A percentile compares a stretch with the other conserved stretches of the same genome.
Conservation (phyloP, 2,113 vertebrate species). For the Edolisoma coerulescens region DNA sequence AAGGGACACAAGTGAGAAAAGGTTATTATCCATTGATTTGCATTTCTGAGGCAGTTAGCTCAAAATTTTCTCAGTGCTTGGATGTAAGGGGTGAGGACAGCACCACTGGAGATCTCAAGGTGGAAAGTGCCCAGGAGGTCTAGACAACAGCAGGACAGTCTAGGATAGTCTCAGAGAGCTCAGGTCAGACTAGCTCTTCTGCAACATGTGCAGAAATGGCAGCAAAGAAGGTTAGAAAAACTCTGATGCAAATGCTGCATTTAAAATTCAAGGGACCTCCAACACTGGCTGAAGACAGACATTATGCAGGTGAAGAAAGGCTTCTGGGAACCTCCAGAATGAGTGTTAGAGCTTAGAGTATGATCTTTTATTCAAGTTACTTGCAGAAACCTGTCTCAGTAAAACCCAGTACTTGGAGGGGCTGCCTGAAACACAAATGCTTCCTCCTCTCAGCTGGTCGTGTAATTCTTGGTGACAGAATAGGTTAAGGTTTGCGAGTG, state of each 20-base stretch:
- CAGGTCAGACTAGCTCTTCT: background rate
- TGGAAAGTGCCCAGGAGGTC: background rate
- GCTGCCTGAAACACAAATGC: background rate
- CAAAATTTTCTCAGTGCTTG: background rate
- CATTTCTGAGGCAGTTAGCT: background rate
- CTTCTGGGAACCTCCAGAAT: background rate
- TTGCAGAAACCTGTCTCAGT: background rate
- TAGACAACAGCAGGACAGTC: background rate
- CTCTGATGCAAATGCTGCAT: background rate
- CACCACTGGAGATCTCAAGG: background rate
- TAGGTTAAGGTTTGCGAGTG: rapidly evolving
- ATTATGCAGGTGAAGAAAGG: background rate
- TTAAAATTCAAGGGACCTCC: background rate
- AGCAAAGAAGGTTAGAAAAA: background rate
- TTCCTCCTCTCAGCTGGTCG: background rate
- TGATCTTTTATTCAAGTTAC: background rate
- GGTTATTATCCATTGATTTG: background rate
- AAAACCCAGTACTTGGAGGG: background rate
- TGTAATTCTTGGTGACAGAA: background rate
- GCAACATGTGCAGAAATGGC: background rate
- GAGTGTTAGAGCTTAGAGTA: background rate
- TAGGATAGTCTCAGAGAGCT: background rate
- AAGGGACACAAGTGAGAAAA: background rate
- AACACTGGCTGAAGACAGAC: background rate
- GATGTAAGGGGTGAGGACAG: background rate